phyloP scores from a whole-genome alignment of 2,797 vertebrate species.

The Scolopax rusticola region DNA sequence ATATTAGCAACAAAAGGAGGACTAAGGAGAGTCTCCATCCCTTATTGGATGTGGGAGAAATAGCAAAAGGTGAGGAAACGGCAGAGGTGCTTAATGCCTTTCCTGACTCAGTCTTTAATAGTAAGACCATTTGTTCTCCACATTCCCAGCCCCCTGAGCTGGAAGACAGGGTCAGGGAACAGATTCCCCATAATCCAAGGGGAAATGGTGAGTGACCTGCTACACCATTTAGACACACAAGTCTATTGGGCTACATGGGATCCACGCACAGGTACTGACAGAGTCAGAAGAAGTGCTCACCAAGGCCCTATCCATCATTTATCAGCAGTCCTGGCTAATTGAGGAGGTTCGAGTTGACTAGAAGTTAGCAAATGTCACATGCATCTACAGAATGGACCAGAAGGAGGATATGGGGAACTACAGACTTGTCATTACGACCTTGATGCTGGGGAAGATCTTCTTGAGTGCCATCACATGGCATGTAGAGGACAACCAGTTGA shows the following conservation, averaged over 20 bases:
- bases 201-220: neutral
- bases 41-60: too few species aligned
- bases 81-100: too few species aligned
- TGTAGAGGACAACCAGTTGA: neutral
- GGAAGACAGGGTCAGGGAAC: neutral
- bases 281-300: neutral
- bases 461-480: neutral
- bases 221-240: neutral
- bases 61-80: too few species aligned
- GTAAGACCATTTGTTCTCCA: too few species aligned
- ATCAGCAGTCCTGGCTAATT: neutral
- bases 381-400: neutral
- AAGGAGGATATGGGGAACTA: neutral
- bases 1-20: neutral
- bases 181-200: neutral
- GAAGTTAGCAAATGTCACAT: neutral
- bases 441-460: neutral
- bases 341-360: neutral
- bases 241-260: neutral
- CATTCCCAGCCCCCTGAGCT: too few species aligned
- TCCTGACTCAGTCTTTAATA: too few species aligned
- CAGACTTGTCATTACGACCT: neutral
- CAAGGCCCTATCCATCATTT: neutral
- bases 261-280: neutral
- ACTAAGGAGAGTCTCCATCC: too few species aligned